Evolutionary conservation across 2,113 vertebrate species (phyloP), one percentile per base, ranked within the genome.

Genomic region (Cyanoramphus novaezelandiae): DNA sequence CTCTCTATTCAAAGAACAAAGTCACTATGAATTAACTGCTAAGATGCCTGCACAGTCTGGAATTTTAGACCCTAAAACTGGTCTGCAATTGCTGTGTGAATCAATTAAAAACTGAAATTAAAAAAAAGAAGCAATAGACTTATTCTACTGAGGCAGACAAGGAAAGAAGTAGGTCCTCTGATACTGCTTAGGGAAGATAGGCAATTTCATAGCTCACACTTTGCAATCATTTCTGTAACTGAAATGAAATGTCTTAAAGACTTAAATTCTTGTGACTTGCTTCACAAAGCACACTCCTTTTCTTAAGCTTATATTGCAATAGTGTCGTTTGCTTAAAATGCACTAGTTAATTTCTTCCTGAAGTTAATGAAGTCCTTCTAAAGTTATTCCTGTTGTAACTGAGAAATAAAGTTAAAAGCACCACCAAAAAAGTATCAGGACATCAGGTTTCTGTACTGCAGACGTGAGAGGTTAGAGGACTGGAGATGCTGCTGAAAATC

Each of bases 401-500:
- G 29, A 75, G 82, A 92, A 79, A 83, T 19, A 52, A 43, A 59
- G 4, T 41, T 89, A 75, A 68, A 31, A 12, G 55, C 39, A 49
- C 57, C 33, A 24, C 57, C 57, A 24, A 50, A 50, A 50, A 9
- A 53, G 17, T 53, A 75, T 63, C 47, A 60, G 46, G 59, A 59
- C 33, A 69, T 90, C 35, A 44, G 53, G 28, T 83, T 92, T 92
- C 67, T 67, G 20, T 82, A 67, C 35, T 83, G 31, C 31, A 86
- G 84, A 91, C 70, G 31, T 70, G 86, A 89, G 82, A 94, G 50
- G 37, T 85, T 41, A 91, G 60, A 93, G 83, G 62, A 92, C 86
- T 64, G 23, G 59, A 89, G 86, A 92, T 94, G 63, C 25, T 74
- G 76, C 74, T 86, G 78, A 91, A 94, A 88, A 74, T 52, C 69